Evolutionary conservation across 2,113 vertebrate genomes (phyloP).

Genomic region (Chinchilla lanigera): DNA sequence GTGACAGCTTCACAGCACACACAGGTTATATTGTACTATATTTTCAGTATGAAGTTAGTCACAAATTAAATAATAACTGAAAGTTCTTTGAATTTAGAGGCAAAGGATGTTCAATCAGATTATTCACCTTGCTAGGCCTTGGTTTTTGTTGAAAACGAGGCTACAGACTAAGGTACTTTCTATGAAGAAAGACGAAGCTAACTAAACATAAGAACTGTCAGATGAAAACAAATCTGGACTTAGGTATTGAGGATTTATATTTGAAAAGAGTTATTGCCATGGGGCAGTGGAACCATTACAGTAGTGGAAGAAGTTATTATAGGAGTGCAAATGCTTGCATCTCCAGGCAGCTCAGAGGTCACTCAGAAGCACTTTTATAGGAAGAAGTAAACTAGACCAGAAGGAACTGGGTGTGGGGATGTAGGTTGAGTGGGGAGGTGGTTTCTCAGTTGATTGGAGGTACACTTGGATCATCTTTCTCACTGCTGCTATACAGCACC

Average conservation of each 20-base stretch:
- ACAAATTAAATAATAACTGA: not conserved
- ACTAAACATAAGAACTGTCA: not conserved
- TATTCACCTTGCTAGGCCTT: not conserved
- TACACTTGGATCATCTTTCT: not conserved
- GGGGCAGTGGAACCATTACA: not conserved
- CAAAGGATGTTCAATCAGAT: not conserved
- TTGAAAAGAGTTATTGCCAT: not conserved
- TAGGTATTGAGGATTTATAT: not conserved
- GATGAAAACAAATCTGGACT: not conserved
- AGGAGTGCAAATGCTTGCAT: not conserved
- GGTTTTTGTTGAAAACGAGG: not conserved
- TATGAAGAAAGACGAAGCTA: slow-evolving; percentile 6
- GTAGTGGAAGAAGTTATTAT: too few species aligned
- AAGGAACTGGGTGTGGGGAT: not conserved
- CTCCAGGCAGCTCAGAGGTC: not conserved
- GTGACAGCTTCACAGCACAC: not conserved
- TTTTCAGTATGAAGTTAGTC: not conserved
- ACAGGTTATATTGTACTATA: not conserved
- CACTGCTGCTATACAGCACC: not conserved
- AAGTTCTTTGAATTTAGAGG: slow-evolving; percentile 11
- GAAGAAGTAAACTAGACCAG: not conserved
- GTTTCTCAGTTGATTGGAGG: not conserved
- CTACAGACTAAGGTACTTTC: not conserved
- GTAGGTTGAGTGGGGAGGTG: accelerated
- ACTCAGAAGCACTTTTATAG: not conserved